A percentile compares a stretch with the other conserved stretches of the same genome.
Evolutionary conservation across 2,888 invertebrate genomes (phyloP).

Genomic region (Philaethria dido): DNA sequence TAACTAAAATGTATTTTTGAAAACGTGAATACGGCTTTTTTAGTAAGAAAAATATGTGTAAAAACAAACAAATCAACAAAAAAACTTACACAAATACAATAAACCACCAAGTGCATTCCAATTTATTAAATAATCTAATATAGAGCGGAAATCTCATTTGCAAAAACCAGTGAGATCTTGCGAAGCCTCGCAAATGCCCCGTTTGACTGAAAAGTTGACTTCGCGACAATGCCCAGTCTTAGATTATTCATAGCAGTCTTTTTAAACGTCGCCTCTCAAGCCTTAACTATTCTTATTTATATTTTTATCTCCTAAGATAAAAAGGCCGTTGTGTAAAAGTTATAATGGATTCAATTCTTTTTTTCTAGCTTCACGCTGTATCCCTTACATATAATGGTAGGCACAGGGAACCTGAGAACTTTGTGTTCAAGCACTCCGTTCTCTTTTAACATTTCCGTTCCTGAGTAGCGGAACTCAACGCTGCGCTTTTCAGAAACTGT

Average conservation of each 20-base stretch:
- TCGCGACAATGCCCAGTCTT: conserved; percentile 1
- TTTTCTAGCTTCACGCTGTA: too few species aligned
- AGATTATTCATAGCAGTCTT: conserved; percentile 17
- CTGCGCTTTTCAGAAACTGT: too few species aligned
- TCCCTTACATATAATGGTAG: too few species aligned
- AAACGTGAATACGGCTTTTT: too few species aligned
- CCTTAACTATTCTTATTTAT: background rate
- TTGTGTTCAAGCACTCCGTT: too few species aligned
- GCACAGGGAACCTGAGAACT: too few species aligned
- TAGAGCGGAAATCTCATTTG: background rate
- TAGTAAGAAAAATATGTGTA: too few species aligned
- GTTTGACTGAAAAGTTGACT: conserved; percentile 33
- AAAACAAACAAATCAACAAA: too few species aligned
- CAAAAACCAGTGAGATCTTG: conserved; percentile 18
- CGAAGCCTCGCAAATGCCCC: conserved; percentile 30
- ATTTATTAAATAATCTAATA: background rate
- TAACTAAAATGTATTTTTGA: too few species aligned
- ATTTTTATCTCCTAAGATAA: background rate
- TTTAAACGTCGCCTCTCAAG: background rate
- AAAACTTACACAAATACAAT: background rate
- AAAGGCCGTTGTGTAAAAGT: background rate
- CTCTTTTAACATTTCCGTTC: too few species aligned
- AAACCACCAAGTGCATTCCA: background rate
- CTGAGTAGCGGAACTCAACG: too few species aligned
- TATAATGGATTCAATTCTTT: too few species aligned